Evolutionary conservation across 2,888 invertebrate species (phyloP), one percentile per base, ranked within the genome.

Genomic region (Flexamia atlantica): DNA sequence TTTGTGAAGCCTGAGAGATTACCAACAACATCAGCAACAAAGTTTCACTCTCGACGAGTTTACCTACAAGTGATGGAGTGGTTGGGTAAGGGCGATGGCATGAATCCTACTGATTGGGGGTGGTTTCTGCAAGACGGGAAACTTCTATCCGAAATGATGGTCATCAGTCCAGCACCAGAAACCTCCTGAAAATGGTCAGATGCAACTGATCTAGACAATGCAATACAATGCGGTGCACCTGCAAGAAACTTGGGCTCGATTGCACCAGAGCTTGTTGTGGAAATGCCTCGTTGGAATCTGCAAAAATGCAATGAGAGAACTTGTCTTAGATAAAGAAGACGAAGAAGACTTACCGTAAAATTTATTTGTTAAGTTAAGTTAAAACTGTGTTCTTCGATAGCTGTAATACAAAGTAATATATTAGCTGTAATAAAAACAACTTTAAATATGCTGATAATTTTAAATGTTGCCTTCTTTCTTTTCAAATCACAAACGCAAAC

Each of bases 1-100:
- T 50, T 50, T 50, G 50, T 50, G 17, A 50, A 50, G n/a, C 50
- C 50, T 17, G 50, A 50, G 17, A 50, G 50, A 50, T n/a, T 50
- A 50, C 50, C 50, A n/a, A 50, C 50, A 50, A 7, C 50, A 50
- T 50, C 50, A 50, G 50, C 50, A 7, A 50, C 50, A 50, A 50
- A 50, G 42, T 42, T 50, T 50, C 50, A 50, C 50, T 50, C 50
- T 50, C 50, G 50, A 10, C 50, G 50, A 50, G 50, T 50, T 50
- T 50, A 50, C 12, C 2, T 12, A 3, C 12, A 50, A 50, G n/a
- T 50, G 50, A 3, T 50, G 50, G 2, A 3, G 50, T 50, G 50
- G 50, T 7, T 50, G 50, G n/a, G n/a, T 17, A 50, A 50, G n/a
- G 17, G 12, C n/a, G 50, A 50, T 50, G 50, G 17, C 50, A 50